Evolutionary conservation across 2,888 invertebrate species (phyloP), one percentile per base, ranked within the genome.

Genomic region (Tachystola acroxantha): DNA sequence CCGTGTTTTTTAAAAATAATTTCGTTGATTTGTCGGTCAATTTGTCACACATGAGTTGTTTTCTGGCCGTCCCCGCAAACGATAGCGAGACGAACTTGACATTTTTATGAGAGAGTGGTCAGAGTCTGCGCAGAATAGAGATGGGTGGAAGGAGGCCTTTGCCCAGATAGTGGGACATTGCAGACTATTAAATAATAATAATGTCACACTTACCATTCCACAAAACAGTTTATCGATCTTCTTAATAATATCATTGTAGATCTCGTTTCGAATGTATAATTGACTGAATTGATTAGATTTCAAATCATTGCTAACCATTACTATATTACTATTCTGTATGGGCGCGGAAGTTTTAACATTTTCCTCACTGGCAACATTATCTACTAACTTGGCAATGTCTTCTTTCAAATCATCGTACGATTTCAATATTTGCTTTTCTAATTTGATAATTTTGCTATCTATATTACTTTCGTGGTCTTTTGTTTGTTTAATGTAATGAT

Each of bases 151-250:
- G n/a, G n/a, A n/a, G n/a, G n/a, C n/a, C n/a, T n/a, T n/a, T n/a
- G n/a, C n/a, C n/a, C n/a, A n/a, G n/a, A n/a, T n/a, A n/a, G n/a
- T n/a, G n/a, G n/a, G n/a, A n/a, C n/a, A n/a, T n/a, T n/a, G n/a
- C n/a, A n/a, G n/a, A n/a, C n/a, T n/a, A n/a, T n/a, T n/a, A n/a
- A n/a, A n/a, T n/a, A n/a, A n/a, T n/a, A n/a, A n/a, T n/a, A n/a
- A 24, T 6, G 24, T 24, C 10, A 11, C 37, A 77, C 85, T 85
- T 53, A 86, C 85, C 85, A 80, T 62, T n/a, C 77, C 71, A 57
- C 72, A 71, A 57, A 80, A 84, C 9, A 86, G 48, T 42, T 75
- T 81, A 57, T 86, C 85, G 42, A 85, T 85, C 48, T 82, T 84
- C 53, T 55, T 71, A 37, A 86, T 82, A 44, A 86, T 74, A 27